Percentiles rank a stretch among this genome's conserved stretches.
phyloP scores from a whole-genome alignment of 2,113 vertebrate species.

The Chascanopsetta lugubris region DNA sequence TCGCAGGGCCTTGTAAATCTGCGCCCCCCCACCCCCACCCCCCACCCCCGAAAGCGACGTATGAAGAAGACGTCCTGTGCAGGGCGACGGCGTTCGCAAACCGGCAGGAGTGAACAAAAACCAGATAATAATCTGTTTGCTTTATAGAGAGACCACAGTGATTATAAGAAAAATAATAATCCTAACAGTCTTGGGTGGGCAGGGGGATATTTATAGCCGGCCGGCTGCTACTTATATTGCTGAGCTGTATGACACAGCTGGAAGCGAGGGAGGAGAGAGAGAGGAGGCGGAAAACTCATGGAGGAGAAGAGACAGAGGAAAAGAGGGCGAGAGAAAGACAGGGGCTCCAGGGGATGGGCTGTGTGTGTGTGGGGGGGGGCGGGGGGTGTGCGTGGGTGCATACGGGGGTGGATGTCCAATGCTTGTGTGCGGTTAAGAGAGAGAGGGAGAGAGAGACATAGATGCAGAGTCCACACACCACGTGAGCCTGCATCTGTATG shows the following conservation, averaged over 20 bases:
- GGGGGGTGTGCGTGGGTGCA: slow-evolving; percentile 11
- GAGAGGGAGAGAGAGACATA: slow-evolving; percentile 8
- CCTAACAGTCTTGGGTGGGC: slow-evolving; percentile 79
- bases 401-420: slow-evolving; percentile 34
- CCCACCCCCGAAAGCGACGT: too few species aligned
- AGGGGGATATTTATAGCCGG: slow-evolving; percentile 75
- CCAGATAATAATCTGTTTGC: slow-evolving; percentile 73
- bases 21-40: slow-evolving; percentile 7
- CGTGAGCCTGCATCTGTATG: slow-evolving; percentile 30
- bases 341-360: slow-evolving; percentile 37
- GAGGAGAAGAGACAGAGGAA: slow-evolving; percentile 44
- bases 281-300: slow-evolving; percentile 55
- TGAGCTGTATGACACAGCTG: slow-evolving; percentile 73
- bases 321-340: slow-evolving; percentile 46
- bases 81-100: slow-evolving; percentile 20
- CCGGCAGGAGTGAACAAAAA: slow-evolving; percentile 56
- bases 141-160: slow-evolving; percentile 72
- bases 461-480: slow-evolving; percentile 7
- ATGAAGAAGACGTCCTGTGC: slow-evolving; percentile 9
- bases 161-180: slow-evolving; percentile 80
- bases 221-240: slow-evolving; percentile 74
- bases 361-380: slow-evolving; percentile 18
- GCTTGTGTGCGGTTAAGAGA: slow-evolving; percentile 50
- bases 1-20: slow-evolving; percentile 17
- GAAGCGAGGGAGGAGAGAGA: slow-evolving; percentile 60